Evolutionary conservation across 2,113 vertebrate species (phyloP).

Genomic region (Chroicocephalus ridibundus): DNA sequence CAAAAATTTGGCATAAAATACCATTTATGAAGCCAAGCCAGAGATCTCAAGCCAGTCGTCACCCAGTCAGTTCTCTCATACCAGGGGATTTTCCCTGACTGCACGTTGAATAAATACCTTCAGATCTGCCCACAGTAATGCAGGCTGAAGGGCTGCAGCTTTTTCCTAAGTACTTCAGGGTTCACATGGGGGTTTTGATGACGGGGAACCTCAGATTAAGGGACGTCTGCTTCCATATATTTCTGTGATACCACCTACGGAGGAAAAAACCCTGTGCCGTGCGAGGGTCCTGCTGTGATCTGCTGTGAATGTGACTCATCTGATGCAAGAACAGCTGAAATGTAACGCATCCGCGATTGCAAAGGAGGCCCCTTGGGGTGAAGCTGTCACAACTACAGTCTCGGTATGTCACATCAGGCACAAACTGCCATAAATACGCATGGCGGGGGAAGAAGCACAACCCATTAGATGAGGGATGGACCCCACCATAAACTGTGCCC

Average conservation of each 20-base stretch:
- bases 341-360: fast-evolving
- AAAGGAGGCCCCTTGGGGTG: background rate
- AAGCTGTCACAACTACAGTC: background rate
- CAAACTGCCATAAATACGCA: background rate
- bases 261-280: background rate
- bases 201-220: background rate
- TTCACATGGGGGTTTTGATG: background rate
- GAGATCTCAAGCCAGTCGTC: background rate
- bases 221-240: background rate
- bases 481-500: too few relatives aligned
- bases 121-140: background rate
- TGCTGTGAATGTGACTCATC: background rate
- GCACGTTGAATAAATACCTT: background rate
- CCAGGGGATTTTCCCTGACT: background rate
- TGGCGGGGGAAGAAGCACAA: background rate
- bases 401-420: background rate
- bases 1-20: background rate
- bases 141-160: background rate
- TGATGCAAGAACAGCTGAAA: background rate
- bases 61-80: background rate
- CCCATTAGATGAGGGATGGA: background rate
- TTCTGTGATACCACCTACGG: background rate
- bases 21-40: background rate
- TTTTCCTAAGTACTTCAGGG: background rate
- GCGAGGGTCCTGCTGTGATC: background rate